These are phyloP conservation scores for Oostethus manadensis DNA, from an alignment of 2,113 vertebrate species.

Conservation along the genomic window DNA sequence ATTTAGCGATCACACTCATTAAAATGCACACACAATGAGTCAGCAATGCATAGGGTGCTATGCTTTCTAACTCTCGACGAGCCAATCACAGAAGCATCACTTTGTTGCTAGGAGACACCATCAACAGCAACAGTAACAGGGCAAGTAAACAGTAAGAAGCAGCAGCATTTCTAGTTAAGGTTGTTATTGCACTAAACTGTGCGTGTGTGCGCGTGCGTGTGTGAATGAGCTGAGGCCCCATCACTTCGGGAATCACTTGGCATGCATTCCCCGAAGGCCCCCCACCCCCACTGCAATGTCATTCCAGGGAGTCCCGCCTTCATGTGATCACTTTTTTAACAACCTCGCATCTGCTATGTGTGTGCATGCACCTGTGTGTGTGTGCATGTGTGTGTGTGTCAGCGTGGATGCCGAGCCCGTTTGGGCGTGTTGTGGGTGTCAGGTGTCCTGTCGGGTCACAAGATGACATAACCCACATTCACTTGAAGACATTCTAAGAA, in stretches of 20 bases:
- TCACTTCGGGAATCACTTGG: background rate
- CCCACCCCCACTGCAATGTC: conserved; percentile 10
- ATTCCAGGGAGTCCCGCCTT: conserved; percentile 25
- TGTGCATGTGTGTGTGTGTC: conserved; percentile 30
- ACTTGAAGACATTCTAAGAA: too few relatives aligned
- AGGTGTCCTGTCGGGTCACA: conserved; percentile 44
- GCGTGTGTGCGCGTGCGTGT: background rate
- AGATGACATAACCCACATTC: conserved; percentile 45
- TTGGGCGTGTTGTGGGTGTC: conserved; percentile 39
- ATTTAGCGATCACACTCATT: too few relatives aligned
- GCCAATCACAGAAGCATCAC: too few relatives aligned
- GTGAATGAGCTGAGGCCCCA: background rate
- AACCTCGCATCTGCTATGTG: conserved; percentile 7
- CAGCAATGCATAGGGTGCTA: too few relatives aligned
- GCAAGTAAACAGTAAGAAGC: too few relatives aligned
- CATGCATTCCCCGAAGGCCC: conserved; percentile 7
- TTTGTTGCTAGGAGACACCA: too few relatives aligned
- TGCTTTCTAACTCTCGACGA: too few relatives aligned
- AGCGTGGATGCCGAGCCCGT: conserved; percentile 46
- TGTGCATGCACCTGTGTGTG: conserved; percentile 18
- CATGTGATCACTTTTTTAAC: conserved; percentile 34
- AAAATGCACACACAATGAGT: too few relatives aligned
- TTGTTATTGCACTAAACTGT: too few relatives aligned
- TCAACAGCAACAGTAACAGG: too few relatives aligned
- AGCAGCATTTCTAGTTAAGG: too few relatives aligned